A percentile compares a stretch with the other conserved stretches of the same genome.
phyloP scores from a whole-genome alignment of 2,113 vertebrate genomes.

The Pardalotus punctatus region DNA sequence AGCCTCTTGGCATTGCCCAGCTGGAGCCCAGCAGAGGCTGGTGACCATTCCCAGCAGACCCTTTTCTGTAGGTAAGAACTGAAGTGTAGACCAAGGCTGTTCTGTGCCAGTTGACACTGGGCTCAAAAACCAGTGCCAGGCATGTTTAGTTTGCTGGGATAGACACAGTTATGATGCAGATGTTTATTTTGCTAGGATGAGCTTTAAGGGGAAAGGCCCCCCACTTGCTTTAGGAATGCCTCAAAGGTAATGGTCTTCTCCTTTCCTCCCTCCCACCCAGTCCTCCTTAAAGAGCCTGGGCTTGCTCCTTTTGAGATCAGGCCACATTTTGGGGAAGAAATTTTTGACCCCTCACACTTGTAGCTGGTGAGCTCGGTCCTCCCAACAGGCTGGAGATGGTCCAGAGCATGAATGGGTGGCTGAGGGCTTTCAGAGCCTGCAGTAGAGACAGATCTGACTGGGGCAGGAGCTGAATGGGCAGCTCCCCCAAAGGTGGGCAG shows the following conservation, averaged over 20 bases:
- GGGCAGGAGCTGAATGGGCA: background rate
- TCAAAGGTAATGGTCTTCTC: background rate
- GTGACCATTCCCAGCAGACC: background rate
- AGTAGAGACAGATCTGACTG: background rate
- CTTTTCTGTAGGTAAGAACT: background rate
- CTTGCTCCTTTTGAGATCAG: background rate
- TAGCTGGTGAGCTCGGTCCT: background rate
- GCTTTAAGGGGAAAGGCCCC: background rate
- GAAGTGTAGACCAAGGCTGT: background rate
- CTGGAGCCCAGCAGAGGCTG: background rate
- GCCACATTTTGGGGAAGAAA: background rate
- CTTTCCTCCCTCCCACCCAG: background rate
- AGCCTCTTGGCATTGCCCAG: background rate
- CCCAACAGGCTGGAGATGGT: background rate
- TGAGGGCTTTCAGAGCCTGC: background rate
- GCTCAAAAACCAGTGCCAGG: background rate
- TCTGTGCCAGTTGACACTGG: background rate
- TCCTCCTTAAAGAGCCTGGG: background rate
- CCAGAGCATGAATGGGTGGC: background rate
- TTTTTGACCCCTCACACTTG: background rate
- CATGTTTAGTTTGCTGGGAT: background rate
- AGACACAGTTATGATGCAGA: background rate
- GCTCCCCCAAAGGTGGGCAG: background rate
- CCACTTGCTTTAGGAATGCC: background rate
- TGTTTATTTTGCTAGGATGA: background rate